Base-by-base conservation (phyloP, 2,113 vertebrate species). In the Chlorodrepanis virens region DNA sequence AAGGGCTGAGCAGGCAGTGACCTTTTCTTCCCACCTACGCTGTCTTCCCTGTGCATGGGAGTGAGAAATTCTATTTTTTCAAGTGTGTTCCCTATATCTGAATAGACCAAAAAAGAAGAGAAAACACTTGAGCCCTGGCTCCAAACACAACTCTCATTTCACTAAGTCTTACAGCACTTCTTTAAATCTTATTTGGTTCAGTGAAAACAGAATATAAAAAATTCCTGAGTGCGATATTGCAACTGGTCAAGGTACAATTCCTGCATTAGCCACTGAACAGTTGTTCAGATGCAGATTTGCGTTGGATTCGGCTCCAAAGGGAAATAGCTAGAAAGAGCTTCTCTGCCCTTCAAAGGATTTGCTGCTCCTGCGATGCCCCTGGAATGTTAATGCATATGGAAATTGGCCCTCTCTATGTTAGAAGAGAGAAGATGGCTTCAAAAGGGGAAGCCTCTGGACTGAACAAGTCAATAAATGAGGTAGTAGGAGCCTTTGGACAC, bases 261-360 rank as follows among this genome's bases (percentile, higher is more conserved):
- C 82, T 93, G 53, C 70, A 60, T 91, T 90, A 89, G 64, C 94
- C 89, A 49, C 77, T 52, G 72, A 65, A 61, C 77, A 75, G 44
- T 84, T 76, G 72, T 53, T 93, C 53, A 60, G 77, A 74, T 11
- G 8, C 57, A 42, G 81, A 78, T 93, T 94, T 94, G 57, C 0
- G 0, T 40, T 95, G 95, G 77, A 92, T 91, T 60, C 1, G 0
- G 28, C 69, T 94, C 89, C 91, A 78, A 68, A 70, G 53, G 56
- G 74, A 87, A 90, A 68, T 14, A 78, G 53, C 81, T 40, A 16
- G 29, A 87, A 88, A 52, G 56, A 78, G 39, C n/a, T 92, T 81
- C 49, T 89, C 80, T 89, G 10, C 52, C 64, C 72, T 84, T 89
- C 83, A 94, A 82, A 87, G 83, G 61, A 82, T 92, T 92, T 84